Base-by-base conservation (phyloP, 1,140 invertebrate species). In the Hycleus cichorii region DNA sequence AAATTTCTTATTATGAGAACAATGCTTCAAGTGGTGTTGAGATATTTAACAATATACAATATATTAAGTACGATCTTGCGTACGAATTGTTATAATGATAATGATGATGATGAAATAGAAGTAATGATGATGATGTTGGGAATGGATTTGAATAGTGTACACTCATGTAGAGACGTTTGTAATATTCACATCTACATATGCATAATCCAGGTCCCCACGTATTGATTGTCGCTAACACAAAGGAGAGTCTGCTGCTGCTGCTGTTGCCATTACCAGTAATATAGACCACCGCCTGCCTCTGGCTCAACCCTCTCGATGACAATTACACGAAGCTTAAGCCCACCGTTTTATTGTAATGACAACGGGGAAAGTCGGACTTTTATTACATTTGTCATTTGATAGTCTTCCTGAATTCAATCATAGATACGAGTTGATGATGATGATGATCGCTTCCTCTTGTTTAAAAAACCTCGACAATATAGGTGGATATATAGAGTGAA, bases 301-400 rank as follows among this genome's bases (percentile, higher is more conserved):
- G 32, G 40, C 43, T 32, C 46, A 53, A 53, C 51, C 51, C 51
- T 53, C 51, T 53, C 51, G n/a, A 42, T 67, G 63, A 69, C 65
- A 67, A 70, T 70, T 70, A 70, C 67, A 67, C 63, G 67, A 58
- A 60, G 65, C 65, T 70, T 68, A 66, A 63, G 56, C 62, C 51
- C 63, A 46, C 59, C 61, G 68, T 67, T 70, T 68, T 70, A 68
- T 70, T 67, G 64, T 68, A 70, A 70, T 68, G 63, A 65, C 65
- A 67, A 45, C 60, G 58, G 66, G 62, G 59, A 65, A 32, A 32
- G 57, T 64, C 54, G 47, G 59, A 61, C 52, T 59, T 64, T 69
- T 64, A 69, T 69, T 69, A 66, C 65, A 64, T 69, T 65, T 67
- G 67, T 69, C 63, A 69, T 69, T 67, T 64, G 64, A 68, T 65